These are phyloP conservation scores for Istiophorus platypterus DNA, from an alignment of 2,113 vertebrate species.

Conservation along the genomic window DNA sequence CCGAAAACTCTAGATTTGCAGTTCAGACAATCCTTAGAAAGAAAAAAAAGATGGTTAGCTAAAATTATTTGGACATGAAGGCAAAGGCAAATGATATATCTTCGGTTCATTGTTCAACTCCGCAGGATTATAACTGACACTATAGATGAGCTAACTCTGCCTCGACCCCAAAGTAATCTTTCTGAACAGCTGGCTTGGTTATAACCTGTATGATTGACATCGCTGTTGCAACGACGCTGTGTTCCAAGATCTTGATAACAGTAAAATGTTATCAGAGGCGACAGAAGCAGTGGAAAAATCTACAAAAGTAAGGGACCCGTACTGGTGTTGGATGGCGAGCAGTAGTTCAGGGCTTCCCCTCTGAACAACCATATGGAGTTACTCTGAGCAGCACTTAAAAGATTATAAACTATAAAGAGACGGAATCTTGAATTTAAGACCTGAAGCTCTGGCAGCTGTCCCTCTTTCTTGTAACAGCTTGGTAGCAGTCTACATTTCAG, in stretches of 20 bases:
- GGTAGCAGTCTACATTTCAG: conserved; percentile 41
- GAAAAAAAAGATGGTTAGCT: neutral
- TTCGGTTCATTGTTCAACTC: neutral
- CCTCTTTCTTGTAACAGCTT: conserved; percentile 15
- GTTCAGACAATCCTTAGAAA: too few species aligned
- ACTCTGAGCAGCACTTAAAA: neutral
- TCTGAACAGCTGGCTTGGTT: neutral
- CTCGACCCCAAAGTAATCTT: neutral
- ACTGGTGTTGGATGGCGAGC: neutral
- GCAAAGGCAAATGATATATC: neutral
- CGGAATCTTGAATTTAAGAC: conserved; percentile 18
- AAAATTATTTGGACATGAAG: neutral
- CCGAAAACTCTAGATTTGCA: too few species aligned
- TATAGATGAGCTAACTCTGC: neutral
- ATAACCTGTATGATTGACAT: neutral
- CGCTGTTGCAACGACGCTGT: neutral
- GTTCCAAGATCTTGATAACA: neutral
- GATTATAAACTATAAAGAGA: neutral
- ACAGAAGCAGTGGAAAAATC: neutral
- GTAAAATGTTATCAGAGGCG: neutral
- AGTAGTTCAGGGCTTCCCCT: neutral
- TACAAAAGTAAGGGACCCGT: neutral
- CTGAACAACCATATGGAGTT: neutral
- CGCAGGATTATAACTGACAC: neutral
- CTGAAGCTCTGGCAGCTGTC: neutral